Evolutionary conservation across 2,888 invertebrate species (phyloP), one percentile per base, ranked within the genome.

Genomic region (Eupithecia abbreviata): DNA sequence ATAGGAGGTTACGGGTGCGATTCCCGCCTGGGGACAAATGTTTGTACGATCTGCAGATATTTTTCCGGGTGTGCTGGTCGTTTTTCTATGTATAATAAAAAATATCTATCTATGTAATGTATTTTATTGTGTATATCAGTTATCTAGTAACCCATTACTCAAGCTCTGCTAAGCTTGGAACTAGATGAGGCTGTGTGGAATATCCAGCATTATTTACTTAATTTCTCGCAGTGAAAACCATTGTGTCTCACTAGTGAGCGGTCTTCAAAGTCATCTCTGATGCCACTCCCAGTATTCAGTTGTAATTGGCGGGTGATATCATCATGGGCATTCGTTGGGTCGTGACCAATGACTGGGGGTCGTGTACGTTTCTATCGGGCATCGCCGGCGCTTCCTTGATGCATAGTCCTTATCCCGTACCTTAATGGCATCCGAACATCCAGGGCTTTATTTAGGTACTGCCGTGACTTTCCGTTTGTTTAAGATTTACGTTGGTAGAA

Each of bases 331-430:
- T 75, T 74, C 66, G 76, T 65, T 72, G 74, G 72, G 80, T 81
- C 80, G 80, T 80, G 80, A 80, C 76, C 77, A 74, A 68, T 74
- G 80, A 76, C 73, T 51, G 18, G 13, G 72, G 75, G 83, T 84
- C 86, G 85, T 83, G 83, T 71, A 47, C 42, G 77, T 79, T 73
- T 15, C 83, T 88, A 89, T 88, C 89, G 86, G 84, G 75, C 89
- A 90, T 90, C 90, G 87, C 18, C 81, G 82, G 77, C 81, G 82
- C 86, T 84, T 84, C 84, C 85, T 84, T 84, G 85, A 86, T 84
- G 81, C 84, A 86, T 85, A 79, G 79, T 78, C 67, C 83, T 85
- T 86, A 84, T 83, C 82, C 80, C 67, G 67, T 49, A 55, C 58
- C 76, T 74, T 68, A 72, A 80, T 77, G 72, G 45, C 73, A 72